A percentile compares a stretch with the other conserved stretches of the same genome.
phyloP scores from a whole-genome alignment of 1,140 invertebrate genomes.

The Thaumatotibia leucotreta region DNA sequence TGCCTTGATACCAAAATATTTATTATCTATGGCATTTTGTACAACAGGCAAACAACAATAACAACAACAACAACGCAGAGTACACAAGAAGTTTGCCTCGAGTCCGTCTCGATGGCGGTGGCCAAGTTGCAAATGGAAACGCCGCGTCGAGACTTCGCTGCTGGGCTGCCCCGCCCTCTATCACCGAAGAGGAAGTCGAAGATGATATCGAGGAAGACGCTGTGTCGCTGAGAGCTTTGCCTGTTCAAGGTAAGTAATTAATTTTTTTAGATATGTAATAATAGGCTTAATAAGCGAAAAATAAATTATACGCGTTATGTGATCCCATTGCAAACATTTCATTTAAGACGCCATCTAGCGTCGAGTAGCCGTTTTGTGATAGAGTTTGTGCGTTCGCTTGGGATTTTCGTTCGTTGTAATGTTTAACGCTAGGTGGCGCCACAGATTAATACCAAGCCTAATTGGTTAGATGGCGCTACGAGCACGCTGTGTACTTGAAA shows the following conservation, averaged over 20 bases:
- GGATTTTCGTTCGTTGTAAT: not conserved
- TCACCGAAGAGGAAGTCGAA: slow-evolving; percentile 81
- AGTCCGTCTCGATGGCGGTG: slow-evolving; percentile 82
- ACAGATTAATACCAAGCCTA: not conserved
- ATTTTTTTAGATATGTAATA: no score
- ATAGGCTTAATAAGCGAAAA: no score
- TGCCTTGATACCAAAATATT: no score
- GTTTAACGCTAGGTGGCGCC: slow-evolving; percentile 32
- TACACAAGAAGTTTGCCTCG: slow-evolving; percentile 77
- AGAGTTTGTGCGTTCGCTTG: not conserved
- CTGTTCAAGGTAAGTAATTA: slow-evolving; percentile 45
- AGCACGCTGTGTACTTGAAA: no score
- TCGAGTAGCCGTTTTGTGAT: slow-evolving; percentile 15
- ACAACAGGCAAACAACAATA: slow-evolving; percentile 39
- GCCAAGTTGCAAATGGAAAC: slow-evolving; percentile 69
- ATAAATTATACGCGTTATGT: no score
- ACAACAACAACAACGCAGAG: slow-evolving; percentile 59
- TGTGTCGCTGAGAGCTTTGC: slow-evolving; percentile 57
- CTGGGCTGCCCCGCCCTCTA: slow-evolving; percentile 80
- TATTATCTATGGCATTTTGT: slow-evolving; percentile 8
- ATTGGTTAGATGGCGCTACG: slow-evolving; percentile 31
- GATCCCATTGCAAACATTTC: no score
- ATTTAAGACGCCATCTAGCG: slow-evolving; percentile 29
- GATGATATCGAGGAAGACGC: slow-evolving; percentile 71
- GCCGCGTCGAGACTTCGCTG: slow-evolving; percentile 79